Conservation (phyloP, 2,888 invertebrate species). For the Spatulosminthurus flaviceps region DNA sequence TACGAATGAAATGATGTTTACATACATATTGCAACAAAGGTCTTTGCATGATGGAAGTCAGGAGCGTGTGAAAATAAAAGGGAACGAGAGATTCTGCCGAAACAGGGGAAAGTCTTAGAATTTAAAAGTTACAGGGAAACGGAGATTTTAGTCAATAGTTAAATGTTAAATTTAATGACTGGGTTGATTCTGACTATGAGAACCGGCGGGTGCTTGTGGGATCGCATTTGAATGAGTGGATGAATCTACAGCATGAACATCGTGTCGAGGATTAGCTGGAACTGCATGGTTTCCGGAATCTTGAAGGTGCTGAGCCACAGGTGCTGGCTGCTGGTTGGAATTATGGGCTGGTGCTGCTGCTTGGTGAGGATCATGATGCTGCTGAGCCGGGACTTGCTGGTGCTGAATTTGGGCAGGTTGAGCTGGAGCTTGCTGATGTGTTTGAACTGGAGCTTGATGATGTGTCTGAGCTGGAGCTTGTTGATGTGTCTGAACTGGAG, state of each 20-base stretch:
- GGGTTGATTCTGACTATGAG: slow-evolving; percentile 31
- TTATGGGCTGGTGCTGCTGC: slow-evolving; percentile 43
- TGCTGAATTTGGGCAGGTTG: slow-evolving; percentile 64
- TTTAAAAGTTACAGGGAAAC: neutral
- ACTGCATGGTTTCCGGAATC: slow-evolving; percentile 20
- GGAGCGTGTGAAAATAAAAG: neutral
- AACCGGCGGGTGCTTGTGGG: slow-evolving; percentile 30
- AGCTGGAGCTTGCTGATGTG: slow-evolving; percentile 63
- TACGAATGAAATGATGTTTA: slow-evolving; percentile 7
- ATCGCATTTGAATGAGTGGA: slow-evolving; percentile 20
- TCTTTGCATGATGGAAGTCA: neutral
- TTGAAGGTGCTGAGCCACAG: slow-evolving; percentile 46
- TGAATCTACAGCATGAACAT: slow-evolving; percentile 29
- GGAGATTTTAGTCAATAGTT: neutral
- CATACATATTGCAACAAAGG: neutral
- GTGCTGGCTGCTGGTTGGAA: too few relatives aligned
- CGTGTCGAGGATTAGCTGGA: slow-evolving; percentile 46
- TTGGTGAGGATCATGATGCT: slow-evolving; percentile 41
- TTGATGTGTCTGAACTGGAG: slow-evolving; percentile 20
- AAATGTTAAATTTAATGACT: slow-evolving; percentile 30
- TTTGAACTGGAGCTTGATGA: slow-evolving; percentile 62
- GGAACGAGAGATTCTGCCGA: neutral
- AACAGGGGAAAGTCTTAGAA: neutral
- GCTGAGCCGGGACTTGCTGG: slow-evolving; percentile 64
- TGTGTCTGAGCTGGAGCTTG: slow-evolving; percentile 29